These are phyloP conservation scores for Bombus pyrosoma DNA, from an alignment of 1,140 invertebrate genomes.

Conservation along the genomic window DNA sequence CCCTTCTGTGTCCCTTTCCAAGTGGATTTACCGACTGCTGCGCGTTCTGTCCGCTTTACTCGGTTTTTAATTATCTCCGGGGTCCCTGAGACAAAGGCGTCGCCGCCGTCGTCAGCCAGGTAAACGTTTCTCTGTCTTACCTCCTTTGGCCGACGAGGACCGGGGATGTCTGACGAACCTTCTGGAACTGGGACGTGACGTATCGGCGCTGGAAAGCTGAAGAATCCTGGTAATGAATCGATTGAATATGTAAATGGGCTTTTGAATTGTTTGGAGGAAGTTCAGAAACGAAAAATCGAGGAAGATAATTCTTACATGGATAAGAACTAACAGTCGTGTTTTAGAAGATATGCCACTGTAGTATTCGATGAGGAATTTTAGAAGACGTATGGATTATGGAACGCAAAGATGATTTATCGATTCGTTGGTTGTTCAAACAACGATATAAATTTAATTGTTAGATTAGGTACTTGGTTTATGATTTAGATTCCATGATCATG, in stretches of 20 bases:
- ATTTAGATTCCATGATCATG: background rate
- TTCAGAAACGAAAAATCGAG: background rate
- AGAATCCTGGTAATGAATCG: conserved; percentile 31
- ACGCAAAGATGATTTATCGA: background rate
- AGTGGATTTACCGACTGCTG: conserved; percentile 59
- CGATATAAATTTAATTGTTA: background rate
- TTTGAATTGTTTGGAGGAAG: background rate
- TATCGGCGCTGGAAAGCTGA: conserved; percentile 9
- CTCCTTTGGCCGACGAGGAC: background rate
- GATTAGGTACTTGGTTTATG: background rate
- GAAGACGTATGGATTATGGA: background rate
- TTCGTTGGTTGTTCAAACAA: background rate
- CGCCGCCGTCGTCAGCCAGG: conserved; percentile 49
- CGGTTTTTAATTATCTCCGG: conserved; percentile 64
- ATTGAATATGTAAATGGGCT: conserved; percentile 27
- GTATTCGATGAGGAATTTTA: conserved; percentile 2
- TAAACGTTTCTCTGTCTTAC: conserved; percentile 30
- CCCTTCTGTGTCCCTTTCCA: conserved; percentile 44
- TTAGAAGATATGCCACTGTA: background rate
- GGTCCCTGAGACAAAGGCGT: conserved; percentile 52
- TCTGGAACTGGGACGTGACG: conserved; percentile 5
- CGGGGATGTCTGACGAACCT: conserved; percentile 24
- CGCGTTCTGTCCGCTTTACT: conserved; percentile 46
- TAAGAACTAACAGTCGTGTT: background rate
- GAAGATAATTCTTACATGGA: background rate